phyloP scores from a whole-genome alignment of 2,113 vertebrate species.

The Lycaon pictus region DNA sequence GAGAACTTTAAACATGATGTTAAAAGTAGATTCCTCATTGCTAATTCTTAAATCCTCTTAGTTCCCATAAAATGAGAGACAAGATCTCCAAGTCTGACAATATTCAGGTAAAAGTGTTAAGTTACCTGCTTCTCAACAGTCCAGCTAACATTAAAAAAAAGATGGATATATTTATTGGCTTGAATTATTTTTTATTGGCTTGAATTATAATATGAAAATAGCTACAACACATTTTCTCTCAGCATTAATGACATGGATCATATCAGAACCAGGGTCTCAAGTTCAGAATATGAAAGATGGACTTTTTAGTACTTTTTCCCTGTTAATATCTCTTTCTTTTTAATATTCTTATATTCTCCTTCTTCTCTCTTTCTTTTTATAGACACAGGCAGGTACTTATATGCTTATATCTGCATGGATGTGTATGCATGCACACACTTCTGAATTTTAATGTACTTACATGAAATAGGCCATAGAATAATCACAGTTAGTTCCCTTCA shows the following conservation, averaged over 20 bases:
- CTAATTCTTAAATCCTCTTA: constrained; percentile 17
- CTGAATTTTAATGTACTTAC: neutral
- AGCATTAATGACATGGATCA: neutral
- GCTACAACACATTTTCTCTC: neutral
- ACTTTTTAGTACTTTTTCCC: neutral
- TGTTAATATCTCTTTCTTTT: neutral
- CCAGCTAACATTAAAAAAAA: neutral
- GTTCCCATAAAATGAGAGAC: constrained; percentile 21
- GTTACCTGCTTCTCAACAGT: neutral
- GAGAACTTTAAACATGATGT: neutral
- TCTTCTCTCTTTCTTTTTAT: neutral
- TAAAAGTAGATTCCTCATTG: constrained; percentile 31
- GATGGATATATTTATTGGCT: neutral
- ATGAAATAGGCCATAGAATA: neutral
- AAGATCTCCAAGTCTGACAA: neutral
- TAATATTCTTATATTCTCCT: neutral
- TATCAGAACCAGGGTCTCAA: neutral
- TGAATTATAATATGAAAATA: neutral
- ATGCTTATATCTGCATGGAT: neutral
- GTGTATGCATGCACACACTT: neutral
- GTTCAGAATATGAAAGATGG: neutral
- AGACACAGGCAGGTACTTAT: neutral
- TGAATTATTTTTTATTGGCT: neutral
- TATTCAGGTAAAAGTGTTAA: neutral
- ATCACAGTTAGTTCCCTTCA: neutral